These are phyloP conservation scores for Melanotus villosus DNA, from an alignment of 2,888 invertebrate genomes.

Conservation along the genomic window DNA sequence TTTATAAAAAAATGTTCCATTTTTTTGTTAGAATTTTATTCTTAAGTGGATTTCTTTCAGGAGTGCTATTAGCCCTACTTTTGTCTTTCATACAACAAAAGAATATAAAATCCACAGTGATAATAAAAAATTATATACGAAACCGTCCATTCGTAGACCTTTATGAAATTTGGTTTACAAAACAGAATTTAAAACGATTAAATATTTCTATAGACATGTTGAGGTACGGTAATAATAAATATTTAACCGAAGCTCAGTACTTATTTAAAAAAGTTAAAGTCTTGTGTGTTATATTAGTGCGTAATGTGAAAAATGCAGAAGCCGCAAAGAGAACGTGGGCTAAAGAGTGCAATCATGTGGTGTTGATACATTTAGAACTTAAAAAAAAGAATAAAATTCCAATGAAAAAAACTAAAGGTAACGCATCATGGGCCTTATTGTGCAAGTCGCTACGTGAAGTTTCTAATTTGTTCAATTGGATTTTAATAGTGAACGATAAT, in stretches of 20 bases:
- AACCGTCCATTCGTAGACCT: slow-evolving; percentile 23
- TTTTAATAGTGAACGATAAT: slow-evolving; percentile 72
- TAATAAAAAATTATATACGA: slow-evolving; percentile 8
- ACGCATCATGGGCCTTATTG: slow-evolving; percentile 62
- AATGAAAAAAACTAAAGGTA: slow-evolving; percentile 54
- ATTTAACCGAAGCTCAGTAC: slow-evolving; percentile 52
- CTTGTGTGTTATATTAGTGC: slow-evolving; percentile 55
- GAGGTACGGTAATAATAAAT: slow-evolving; percentile 32
- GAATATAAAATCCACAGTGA: background rate
- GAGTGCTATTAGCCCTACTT: slow-evolving; percentile 21
- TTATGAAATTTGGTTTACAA: slow-evolving; percentile 36
- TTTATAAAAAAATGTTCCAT: slow-evolving; percentile 23
- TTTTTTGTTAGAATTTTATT: slow-evolving; percentile 29
- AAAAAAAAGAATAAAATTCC: slow-evolving; percentile 56
- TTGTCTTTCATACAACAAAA: slow-evolving; percentile 18
- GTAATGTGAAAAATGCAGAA: slow-evolving; percentile 52
- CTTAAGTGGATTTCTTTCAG: slow-evolving; percentile 29
- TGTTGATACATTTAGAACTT: slow-evolving; percentile 54
- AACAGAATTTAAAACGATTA: slow-evolving; percentile 21
- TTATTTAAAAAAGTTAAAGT: slow-evolving; percentile 54
- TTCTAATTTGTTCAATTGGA: slow-evolving; percentile 67
- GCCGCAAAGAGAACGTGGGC: slow-evolving; percentile 63
- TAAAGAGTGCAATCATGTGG: slow-evolving; percentile 61
- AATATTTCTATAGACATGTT: slow-evolving; percentile 35
- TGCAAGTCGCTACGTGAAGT: slow-evolving; percentile 58